Percentiles rank a stretch among this genome's conserved stretches.
Evolutionary conservation across 2,113 vertebrate species (phyloP).

Genomic region (Tragelaphus buxtoni): DNA sequence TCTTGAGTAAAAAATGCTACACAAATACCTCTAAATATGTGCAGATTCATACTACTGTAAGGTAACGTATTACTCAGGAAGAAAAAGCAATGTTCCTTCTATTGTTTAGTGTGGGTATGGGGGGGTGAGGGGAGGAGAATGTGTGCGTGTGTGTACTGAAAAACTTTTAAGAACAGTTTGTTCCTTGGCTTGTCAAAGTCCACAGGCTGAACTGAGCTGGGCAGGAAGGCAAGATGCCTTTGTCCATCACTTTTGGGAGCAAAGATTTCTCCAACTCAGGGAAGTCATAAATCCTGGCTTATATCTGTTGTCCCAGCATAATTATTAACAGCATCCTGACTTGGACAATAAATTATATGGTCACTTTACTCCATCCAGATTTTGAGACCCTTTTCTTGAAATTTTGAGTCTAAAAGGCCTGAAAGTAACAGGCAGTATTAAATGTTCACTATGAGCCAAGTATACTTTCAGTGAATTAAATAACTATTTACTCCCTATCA

Average conservation of each 20-base stretch:
- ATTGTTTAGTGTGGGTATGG: background rate
- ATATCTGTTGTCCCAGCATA: background rate
- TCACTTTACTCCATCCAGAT: background rate
- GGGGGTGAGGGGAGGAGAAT: background rate
- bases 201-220: background rate
- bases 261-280: background rate
- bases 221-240: background rate
- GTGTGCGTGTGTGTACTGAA: background rate
- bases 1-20: background rate
- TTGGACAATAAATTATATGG: background rate
- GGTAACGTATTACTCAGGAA: background rate
- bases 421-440: background rate
- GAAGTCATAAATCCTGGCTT: background rate
- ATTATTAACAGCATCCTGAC: background rate
- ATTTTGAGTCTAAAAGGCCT: background rate
- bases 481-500: background rate
- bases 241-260: background rate
- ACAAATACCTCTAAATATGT: background rate
- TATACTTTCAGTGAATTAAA: background rate
- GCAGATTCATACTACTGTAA: background rate
- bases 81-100: background rate
- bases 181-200: background rate
- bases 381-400: background rate
- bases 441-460: background rate
- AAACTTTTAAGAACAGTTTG: background rate